Evolutionary conservation across 2,113 vertebrate genomes (phyloP).

Genomic region (Phainopepla nitens): DNA sequence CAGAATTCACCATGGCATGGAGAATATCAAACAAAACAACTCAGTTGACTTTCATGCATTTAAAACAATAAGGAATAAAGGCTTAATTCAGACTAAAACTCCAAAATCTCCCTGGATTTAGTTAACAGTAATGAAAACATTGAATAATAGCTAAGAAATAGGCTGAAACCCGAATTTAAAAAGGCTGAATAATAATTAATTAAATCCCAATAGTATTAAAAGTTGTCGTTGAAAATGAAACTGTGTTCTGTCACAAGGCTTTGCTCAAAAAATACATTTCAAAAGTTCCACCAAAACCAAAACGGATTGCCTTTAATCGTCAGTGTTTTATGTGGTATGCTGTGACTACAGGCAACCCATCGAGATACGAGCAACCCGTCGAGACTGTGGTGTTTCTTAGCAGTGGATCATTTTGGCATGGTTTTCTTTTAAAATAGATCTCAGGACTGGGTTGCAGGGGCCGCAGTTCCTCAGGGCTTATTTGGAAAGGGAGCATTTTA

Average conservation of each 20-base stretch:
- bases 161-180: neutral
- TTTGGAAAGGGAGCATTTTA: neutral
- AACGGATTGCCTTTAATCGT: neutral
- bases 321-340: rapidly evolving
- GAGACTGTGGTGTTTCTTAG: neutral
- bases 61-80: constrained; percentile 27
- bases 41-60: neutral
- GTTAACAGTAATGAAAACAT: neutral
- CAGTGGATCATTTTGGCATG: neutral
- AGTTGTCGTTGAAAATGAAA: neutral
- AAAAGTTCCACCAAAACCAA: neutral
- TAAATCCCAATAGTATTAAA: neutral
- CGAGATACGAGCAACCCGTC: rapidly evolving
- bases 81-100: neutral
- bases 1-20: constrained; percentile 3
- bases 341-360: neutral
- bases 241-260: neutral
- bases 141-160: constrained; percentile 19
- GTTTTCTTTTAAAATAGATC: neutral
- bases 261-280: neutral
- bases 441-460: neutral
- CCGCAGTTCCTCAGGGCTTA: neutral
- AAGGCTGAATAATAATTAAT: neutral
- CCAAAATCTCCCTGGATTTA: neutral
- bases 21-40: constrained; percentile 45